Conservation (phyloP, 92 coral and sea anemone species). For the Galaxea fascicularis region DNA sequence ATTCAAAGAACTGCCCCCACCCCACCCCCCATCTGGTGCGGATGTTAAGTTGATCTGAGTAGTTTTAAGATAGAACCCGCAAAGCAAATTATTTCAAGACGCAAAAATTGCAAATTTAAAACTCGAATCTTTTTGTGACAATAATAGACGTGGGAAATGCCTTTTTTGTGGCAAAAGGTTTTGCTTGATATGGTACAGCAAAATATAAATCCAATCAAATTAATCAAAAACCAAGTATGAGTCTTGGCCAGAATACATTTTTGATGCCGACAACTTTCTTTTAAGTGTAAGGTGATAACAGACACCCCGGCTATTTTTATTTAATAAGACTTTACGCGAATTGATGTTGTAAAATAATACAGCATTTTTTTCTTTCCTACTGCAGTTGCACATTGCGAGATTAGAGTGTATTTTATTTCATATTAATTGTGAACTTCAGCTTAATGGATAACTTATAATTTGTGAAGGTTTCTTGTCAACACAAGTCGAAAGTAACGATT, state of each 20-base stretch:
- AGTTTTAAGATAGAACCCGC: no score
- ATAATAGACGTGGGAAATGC: no score
- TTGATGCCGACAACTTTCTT: not conserved
- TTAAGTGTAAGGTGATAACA: not conserved
- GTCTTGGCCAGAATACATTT: not conserved
- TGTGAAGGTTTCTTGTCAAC: not conserved
- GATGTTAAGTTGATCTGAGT: no score
- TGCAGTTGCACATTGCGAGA: not conserved
- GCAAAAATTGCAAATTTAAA: no score
- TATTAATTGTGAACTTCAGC: not conserved
- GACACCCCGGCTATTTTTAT: not conserved
- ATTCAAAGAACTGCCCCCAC: no score
- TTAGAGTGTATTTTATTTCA: not conserved
- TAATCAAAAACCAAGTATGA: not conserved
- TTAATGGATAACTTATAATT: not conserved
- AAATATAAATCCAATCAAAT: not conserved
- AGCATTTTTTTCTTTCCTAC: not conserved
- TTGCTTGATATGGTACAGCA: not conserved
- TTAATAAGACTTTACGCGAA: not conserved
- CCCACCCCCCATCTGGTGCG: no score
- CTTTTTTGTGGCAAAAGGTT: not conserved
- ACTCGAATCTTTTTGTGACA: no score
- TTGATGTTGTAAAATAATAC: constrained; percentile 1
- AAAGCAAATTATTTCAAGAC: no score
- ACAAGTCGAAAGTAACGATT: not conserved